Percentiles rank a stretch among this genome's conserved stretches.
phyloP scores from a whole-genome alignment of 2,113 vertebrate species.

The Excalfactoria chinensis region DNA sequence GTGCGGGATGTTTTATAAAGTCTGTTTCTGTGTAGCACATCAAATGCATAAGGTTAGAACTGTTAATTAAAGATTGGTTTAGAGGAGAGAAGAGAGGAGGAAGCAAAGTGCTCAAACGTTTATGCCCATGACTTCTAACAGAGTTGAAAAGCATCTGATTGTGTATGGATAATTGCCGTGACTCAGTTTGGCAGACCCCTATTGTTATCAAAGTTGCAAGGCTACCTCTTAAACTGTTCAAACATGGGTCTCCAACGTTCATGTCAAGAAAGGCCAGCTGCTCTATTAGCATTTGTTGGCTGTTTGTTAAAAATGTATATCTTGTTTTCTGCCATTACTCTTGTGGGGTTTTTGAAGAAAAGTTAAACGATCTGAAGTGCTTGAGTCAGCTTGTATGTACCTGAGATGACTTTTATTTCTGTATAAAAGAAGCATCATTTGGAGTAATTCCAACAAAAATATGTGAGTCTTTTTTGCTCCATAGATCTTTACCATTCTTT shows the following conservation, averaged over 20 bases:
- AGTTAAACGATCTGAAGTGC: not conserved
- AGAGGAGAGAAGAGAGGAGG: not conserved
- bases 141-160: conserved; percentile 20
- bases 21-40: not conserved
- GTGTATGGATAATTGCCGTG: conserved; percentile 53
- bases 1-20: not conserved
- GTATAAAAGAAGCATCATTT: not conserved
- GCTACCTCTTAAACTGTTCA: conserved; percentile 34
- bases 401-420: not conserved
- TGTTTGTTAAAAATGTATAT: not conserved
- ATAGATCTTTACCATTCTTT: not conserved
- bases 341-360: not conserved
- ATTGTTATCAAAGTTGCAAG: conserved; percentile 24
- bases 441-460: not conserved
- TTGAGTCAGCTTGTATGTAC: not conserved
- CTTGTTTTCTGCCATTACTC: not conserved
- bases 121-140: not conserved
- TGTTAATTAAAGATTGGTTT: conserved; percentile 9
- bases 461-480: not conserved
- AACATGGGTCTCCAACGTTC: not conserved
- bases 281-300: conserved; percentile 20
- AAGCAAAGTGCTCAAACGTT: not conserved
- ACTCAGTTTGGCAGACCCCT: conserved; percentile 16
- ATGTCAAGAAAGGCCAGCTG: conserved; percentile 37
- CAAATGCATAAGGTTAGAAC: not conserved